A percentile compares a stretch with the other conserved stretches of the same genome.
phyloP scores from a whole-genome alignment of 2,888 invertebrate genomes.

The Sesia apiformis region DNA sequence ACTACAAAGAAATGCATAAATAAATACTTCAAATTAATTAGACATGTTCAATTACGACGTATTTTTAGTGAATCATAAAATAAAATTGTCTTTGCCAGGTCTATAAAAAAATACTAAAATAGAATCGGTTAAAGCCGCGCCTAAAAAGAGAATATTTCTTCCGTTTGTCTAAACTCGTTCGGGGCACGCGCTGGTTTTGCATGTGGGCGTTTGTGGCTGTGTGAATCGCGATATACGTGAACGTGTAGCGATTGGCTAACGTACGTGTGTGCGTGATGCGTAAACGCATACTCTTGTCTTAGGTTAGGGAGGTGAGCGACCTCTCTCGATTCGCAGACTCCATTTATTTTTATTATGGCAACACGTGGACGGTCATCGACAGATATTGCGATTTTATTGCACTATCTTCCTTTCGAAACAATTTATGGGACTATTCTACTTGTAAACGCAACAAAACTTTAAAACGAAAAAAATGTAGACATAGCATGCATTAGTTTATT shows the following conservation, averaged over 20 bases:
- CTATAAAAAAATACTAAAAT: constrained; percentile 10
- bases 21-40: not conserved
- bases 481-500: too few species aligned
- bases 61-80: too few species aligned
- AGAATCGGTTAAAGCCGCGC: constrained; percentile 46
- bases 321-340: constrained; percentile 62
- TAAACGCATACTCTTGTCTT: constrained; percentile 66
- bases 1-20: too few species aligned
- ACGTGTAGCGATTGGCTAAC: constrained; percentile 35
- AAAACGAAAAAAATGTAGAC: too few species aligned
- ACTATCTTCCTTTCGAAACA: constrained; percentile 42
- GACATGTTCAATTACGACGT: not conserved
- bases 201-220: constrained; percentile 31
- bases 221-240: constrained; percentile 24
- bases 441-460: too few species aligned
- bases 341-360: constrained; percentile 70
- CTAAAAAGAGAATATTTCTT: constrained; percentile 72
- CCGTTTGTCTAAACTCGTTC: constrained; percentile 73
- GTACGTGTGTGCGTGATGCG: constrained; percentile 45
- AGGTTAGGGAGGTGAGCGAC: constrained; percentile 74
- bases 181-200: constrained; percentile 53
- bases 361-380: constrained; percentile 52
- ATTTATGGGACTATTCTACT: not conserved
- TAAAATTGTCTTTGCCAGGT: too few species aligned
- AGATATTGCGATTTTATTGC: constrained; percentile 53